Evolutionary conservation across 1,140 invertebrate genomes (phyloP).

Genomic region (Cherax quadricarinatus): DNA sequence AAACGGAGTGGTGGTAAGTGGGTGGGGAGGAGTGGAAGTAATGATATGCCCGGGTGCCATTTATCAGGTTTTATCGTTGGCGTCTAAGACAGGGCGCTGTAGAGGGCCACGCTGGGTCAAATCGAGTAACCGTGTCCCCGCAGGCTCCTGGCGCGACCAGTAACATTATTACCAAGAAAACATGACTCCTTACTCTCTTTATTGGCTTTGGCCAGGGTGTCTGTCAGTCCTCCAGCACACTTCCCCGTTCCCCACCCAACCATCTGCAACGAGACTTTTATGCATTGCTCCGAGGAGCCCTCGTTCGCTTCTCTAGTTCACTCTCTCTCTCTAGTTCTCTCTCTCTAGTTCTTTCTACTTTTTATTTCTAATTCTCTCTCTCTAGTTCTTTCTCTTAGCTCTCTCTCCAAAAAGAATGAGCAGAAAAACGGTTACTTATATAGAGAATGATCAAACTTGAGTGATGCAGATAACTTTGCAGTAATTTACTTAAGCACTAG

Average conservation of each 20-base stretch:
- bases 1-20: neutral
- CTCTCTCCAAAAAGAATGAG: too few species aligned
- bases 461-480: too few species aligned
- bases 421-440: too few species aligned
- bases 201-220: slow-evolving; percentile 55
- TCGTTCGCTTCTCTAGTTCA: too few species aligned
- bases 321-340: neutral
- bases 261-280: neutral
- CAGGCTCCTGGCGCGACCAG: slow-evolving; percentile 26
- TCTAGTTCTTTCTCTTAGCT: neutral
- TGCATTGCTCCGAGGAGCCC: neutral
- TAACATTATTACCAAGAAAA: slow-evolving; percentile 66
- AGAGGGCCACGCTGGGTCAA: slow-evolving; percentile 14
- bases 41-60: slow-evolving; percentile 45
- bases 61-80: slow-evolving; percentile 40
- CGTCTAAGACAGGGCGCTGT: slow-evolving; percentile 35
- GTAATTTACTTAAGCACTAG: too few species aligned
- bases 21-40: neutral
- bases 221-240: neutral
- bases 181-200: slow-evolving; percentile 65
- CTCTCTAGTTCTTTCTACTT: neutral
- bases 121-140: slow-evolving; percentile 57
- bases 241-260: neutral
- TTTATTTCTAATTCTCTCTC: neutral
- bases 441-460: too few species aligned